Conservation (phyloP, 2,113 vertebrate species). For the Caloenas nicobarica region DNA sequence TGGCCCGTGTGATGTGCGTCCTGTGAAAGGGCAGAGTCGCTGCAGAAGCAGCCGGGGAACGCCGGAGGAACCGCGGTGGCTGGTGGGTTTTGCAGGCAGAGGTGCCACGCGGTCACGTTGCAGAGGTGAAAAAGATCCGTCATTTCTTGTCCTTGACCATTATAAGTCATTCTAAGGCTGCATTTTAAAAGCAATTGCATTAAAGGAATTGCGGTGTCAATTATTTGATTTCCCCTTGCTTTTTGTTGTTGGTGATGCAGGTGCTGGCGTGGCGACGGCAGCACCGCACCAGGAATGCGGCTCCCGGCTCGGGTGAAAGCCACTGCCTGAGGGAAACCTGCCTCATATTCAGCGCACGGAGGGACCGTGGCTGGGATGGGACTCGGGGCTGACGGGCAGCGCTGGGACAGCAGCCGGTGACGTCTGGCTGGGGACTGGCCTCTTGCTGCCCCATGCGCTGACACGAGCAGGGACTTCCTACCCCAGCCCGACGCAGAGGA, state of each 20-base stretch:
- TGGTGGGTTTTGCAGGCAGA: not conserved
- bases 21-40: not conserved
- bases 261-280: not conserved
- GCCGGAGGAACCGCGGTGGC: accelerated
- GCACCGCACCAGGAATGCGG: not conserved
- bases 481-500: not conserved
- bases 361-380: not conserved
- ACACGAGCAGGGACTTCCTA: not conserved
- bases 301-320: accelerated
- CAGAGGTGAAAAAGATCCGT: not conserved
- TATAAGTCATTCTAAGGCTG: not conserved
- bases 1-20: accelerated
- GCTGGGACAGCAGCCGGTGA: not conserved
- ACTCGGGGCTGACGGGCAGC: not conserved
- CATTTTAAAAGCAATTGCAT: conserved; percentile 44
- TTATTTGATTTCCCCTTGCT: not conserved
- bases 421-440: not conserved
- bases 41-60: not conserved
- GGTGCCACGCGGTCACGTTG: accelerated
- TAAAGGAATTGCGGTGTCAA: not conserved
- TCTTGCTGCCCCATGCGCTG: not conserved
- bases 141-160: not conserved
- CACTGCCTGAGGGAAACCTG: not conserved
- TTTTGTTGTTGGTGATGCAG: accelerated
- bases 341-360: not conserved